Percentiles rank a stretch among this genome's conserved stretches.
Evolutionary conservation across 2,888 invertebrate genomes (phyloP).

Genomic region (Temnothorax unifasciatus): DNA sequence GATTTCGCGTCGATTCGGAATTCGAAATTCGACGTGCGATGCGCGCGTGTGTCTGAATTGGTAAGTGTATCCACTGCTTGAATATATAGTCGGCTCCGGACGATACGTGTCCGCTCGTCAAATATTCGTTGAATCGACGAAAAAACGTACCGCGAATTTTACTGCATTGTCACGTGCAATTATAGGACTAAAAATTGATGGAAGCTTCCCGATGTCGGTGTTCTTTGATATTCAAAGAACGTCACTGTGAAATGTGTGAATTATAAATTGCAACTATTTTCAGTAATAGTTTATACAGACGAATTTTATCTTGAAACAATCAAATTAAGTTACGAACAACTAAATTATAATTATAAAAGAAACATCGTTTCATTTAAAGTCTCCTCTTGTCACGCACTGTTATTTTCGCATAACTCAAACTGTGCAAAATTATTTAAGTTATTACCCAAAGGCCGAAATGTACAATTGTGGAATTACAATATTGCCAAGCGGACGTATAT

Average conservation of each 20-base stretch:
- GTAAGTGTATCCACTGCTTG: slow-evolving; percentile 38
- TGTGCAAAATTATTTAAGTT: background rate
- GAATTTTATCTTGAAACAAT: background rate
- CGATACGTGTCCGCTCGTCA: slow-evolving; percentile 22
- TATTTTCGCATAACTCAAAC: background rate
- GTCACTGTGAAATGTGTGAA: background rate
- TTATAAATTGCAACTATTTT: background rate
- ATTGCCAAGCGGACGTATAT: background rate
- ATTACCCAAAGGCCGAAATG: background rate
- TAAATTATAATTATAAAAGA: background rate
- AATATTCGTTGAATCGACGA: background rate
- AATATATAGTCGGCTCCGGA: slow-evolving; percentile 18
- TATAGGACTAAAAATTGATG: background rate
- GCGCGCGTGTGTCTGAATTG: slow-evolving; percentile 35
- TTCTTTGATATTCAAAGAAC: background rate
- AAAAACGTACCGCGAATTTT: slow-evolving; percentile 25
- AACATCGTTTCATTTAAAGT: background rate
- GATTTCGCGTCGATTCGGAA: slow-evolving; percentile 37
- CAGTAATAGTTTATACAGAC: background rate
- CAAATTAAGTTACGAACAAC: background rate
- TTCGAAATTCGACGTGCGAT: slow-evolving; percentile 39
- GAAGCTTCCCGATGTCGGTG: background rate
- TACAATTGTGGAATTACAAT: background rate
- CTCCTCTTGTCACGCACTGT: background rate
- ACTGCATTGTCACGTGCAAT: slow-evolving; percentile 28